These are phyloP conservation scores for Phocides pigmalion DNA, from an alignment of 1,140 invertebrate species.

Conservation along the genomic window DNA sequence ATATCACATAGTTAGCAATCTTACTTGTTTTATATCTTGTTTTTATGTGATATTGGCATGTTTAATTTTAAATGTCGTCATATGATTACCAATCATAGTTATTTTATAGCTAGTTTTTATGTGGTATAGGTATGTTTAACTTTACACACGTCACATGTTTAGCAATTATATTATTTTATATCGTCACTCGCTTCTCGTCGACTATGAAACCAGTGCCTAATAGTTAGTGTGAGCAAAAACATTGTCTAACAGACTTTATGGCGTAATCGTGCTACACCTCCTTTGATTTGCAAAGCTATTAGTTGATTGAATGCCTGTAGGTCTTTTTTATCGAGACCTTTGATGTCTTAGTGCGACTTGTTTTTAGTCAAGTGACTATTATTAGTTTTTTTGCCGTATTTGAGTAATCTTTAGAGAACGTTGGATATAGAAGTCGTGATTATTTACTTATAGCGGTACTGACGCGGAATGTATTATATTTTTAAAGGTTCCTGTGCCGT, in stretches of 20 bases:
- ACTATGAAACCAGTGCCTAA: constrained; percentile 1
- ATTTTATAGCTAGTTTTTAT: too few relatives aligned
- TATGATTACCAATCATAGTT: too few relatives aligned
- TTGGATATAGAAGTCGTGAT: background rate
- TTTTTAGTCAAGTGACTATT: constrained; percentile 13
- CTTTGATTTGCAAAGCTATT: constrained; percentile 27
- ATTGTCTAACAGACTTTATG: constrained; percentile 39
- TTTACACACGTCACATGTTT: background rate
- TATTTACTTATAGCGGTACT: background rate
- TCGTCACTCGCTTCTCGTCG: background rate
- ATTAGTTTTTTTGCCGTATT: background rate
- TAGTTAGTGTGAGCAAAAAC: constrained; percentile 35
- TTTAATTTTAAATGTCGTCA: too few relatives aligned
- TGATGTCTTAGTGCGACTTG: constrained; percentile 15
- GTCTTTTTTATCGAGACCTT: constrained; percentile 16
- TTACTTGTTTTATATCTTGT: too few relatives aligned
- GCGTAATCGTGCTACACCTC: constrained; percentile 21
- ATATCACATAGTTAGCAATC: too few relatives aligned
- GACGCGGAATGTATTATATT: too few relatives aligned
- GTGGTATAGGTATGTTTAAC: too few relatives aligned
- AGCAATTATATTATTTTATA: background rate
- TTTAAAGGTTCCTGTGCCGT: too few relatives aligned
- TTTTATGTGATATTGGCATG: too few relatives aligned
- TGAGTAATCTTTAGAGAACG: background rate
- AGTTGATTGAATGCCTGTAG: constrained; percentile 19